phyloP scores from a whole-genome alignment of 2,113 vertebrate genomes.

The Haemorhous mexicanus region DNA sequence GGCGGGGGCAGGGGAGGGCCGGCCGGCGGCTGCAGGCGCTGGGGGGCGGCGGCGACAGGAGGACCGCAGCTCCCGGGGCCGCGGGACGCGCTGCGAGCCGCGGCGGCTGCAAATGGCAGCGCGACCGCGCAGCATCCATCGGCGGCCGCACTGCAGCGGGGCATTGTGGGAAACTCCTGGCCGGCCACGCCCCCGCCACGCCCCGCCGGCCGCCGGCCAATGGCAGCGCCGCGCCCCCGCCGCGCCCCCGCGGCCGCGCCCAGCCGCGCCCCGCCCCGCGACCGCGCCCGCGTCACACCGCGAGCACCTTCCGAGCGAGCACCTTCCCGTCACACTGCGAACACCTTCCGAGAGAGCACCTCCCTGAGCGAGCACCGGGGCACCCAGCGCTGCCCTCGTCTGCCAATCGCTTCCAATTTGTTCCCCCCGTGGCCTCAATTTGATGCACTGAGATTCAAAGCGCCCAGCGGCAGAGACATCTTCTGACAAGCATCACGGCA shows the following conservation, averaged over 20 bases:
- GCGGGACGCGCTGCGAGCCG: slow-evolving; percentile 4
- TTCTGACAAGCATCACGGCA: background rate
- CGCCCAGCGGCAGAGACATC: rapidly evolving
- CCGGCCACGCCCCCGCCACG: slow-evolving; percentile 64
- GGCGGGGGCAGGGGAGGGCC: background rate
- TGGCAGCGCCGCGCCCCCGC: background rate
- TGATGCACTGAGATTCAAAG: background rate
- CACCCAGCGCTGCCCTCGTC: rapidly evolving
- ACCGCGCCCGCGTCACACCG: background rate
- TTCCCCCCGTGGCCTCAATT: background rate
- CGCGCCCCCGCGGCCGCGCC: background rate
- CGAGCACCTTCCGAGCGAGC: rapidly evolving
- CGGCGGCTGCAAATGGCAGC: slow-evolving; percentile 78
- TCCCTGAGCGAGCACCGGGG: background rate
- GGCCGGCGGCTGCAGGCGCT: background rate
- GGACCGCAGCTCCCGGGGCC: background rate
- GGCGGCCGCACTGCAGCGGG: slow-evolving; percentile 71
- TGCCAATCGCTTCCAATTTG: background rate
- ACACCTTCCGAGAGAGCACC: too few relatives aligned
- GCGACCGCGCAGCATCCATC: slow-evolving; percentile 80
- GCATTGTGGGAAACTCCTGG: slow-evolving; percentile 84
- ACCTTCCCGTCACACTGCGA: background rate
- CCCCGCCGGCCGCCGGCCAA: slow-evolving; percentile 20
- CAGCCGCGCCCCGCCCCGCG: background rate
- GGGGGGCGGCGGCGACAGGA: background rate